A percentile compares a stretch with the other conserved stretches of the same genome.
Evolutionary conservation across 2,888 invertebrate species (phyloP).

Genomic region (Seira musarum): DNA sequence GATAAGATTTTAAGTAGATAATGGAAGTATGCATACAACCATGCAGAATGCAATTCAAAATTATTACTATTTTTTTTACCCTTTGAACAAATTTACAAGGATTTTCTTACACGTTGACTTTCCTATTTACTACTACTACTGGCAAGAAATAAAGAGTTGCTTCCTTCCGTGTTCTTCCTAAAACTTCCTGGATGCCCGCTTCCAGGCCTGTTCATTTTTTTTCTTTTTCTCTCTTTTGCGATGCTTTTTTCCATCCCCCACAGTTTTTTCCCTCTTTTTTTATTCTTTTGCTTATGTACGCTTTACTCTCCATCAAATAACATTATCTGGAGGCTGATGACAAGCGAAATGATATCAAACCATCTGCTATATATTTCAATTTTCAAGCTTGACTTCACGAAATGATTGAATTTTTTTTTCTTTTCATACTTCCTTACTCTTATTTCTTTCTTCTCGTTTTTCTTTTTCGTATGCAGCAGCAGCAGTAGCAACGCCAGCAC

Average conservation of each 20-base stretch:
- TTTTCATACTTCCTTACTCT: constrained; percentile 35
- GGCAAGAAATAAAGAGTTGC: constrained; percentile 53
- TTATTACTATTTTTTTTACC: no score
- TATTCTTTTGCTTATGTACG: constrained; percentile 34
- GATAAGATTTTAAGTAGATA: no score
- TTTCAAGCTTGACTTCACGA: constrained; percentile 70
- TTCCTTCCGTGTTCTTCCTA: constrained; percentile 53
- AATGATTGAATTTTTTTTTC: constrained; percentile 70
- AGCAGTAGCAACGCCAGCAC: no score
- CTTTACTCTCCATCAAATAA: constrained; percentile 69
- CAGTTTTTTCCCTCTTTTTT: constrained; percentile 26
- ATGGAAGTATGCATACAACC: no score
- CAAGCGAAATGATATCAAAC: constrained; percentile 70
- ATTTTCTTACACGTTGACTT: no score
- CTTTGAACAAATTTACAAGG: no score
- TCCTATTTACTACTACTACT: constrained; percentile 20
- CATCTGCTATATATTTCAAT: constrained; percentile 71
- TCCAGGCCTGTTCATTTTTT: constrained; percentile 39
- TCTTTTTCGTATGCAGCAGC: constrained; percentile 22
- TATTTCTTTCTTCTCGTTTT: constrained; percentile 18
- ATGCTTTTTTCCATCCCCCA: constrained; percentile 26
- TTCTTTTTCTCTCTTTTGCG: constrained; percentile 22
- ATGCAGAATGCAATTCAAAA: no score
- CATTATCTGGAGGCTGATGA: constrained; percentile 70
- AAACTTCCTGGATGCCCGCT: constrained; percentile 59